Conservation (phyloP, 2,113 vertebrate genomes). For the Hydropotes inermis region DNA sequence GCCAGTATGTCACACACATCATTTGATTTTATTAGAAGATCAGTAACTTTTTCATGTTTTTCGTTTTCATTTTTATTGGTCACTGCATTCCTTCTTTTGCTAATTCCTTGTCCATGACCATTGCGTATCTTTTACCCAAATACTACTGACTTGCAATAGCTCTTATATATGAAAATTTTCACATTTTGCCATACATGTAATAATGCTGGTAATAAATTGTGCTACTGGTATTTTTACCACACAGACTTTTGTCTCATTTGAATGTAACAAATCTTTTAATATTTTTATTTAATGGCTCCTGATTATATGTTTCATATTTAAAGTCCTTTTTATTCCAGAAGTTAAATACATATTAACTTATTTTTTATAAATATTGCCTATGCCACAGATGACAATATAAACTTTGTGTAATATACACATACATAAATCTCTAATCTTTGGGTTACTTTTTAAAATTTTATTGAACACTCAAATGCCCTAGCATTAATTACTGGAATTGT, state of each 20-base stretch:
- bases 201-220: neutral
- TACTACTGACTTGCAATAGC: neutral
- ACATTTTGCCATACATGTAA: neutral
- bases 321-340: neutral
- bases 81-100: neutral
- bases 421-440: neutral
- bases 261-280: neutral
- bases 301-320: neutral
- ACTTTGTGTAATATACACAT: neutral
- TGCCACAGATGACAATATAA: neutral
- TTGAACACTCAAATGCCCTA: neutral
- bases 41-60: neutral
- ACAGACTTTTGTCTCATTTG: neutral
- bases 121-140: neutral
- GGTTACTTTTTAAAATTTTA: neutral
- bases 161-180: neutral
- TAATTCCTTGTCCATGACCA: neutral
- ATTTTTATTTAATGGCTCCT: neutral
- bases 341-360: neutral
- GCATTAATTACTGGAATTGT: neutral
- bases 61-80: neutral
- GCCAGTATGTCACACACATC: neutral
- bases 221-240: neutral
- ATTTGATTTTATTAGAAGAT: neutral
- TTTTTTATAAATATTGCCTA: neutral